phyloP scores from a whole-genome alignment of 2,113 vertebrate species.

The Peromyscus maniculatus region DNA sequence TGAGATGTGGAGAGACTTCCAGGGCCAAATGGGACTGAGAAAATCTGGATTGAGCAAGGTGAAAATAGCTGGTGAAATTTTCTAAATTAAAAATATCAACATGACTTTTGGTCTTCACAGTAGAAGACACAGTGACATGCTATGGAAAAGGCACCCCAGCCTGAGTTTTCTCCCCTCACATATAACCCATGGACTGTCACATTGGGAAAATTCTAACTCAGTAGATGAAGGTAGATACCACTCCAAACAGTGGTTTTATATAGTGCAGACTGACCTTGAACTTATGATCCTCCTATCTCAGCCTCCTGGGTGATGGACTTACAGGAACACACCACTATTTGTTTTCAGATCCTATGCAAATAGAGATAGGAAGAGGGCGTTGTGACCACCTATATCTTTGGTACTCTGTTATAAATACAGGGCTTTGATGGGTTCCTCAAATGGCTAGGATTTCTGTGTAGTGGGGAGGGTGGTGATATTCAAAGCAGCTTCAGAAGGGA shows the following conservation, averaged over 20 bases:
- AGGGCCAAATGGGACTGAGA: background rate
- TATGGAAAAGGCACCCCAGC: background rate
- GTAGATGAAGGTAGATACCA: background rate
- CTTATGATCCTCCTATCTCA: background rate
- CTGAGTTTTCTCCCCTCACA: too few species aligned
- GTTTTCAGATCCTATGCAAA: background rate
- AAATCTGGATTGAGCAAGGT: background rate
- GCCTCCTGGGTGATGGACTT: background rate
- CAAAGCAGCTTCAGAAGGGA: background rate
- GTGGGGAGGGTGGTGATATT: background rate
- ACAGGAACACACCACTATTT: background rate
- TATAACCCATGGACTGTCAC: background rate
- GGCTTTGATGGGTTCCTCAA: background rate
- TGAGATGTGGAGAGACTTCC: background rate
- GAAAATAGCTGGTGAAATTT: background rate
- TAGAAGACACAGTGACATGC: background rate
- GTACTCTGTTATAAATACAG: background rate
- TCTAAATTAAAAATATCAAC: background rate
- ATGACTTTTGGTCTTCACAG: background rate
- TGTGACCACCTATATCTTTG: background rate
- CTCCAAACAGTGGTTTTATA: background rate
- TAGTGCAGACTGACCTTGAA: background rate
- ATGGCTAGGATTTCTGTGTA: background rate
- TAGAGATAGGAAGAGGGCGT: background rate
- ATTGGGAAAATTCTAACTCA: background rate